Conservation (phyloP, 2,797 vertebrate species). For the Mareca strepera region DNA sequence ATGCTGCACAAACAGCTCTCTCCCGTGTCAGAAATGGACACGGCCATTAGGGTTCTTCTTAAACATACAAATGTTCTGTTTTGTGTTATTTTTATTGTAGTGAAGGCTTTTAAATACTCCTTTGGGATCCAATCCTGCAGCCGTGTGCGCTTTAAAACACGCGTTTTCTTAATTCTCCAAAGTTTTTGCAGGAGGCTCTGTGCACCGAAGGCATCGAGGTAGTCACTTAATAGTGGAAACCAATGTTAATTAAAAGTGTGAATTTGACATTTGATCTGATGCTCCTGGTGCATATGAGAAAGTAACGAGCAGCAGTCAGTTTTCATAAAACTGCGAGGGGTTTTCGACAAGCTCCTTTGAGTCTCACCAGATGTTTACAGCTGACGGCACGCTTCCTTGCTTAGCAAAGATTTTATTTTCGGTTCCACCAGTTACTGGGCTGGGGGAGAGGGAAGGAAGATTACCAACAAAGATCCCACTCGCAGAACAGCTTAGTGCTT, state of each 20-base stretch:
- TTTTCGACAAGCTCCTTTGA: slow-evolving; percentile 37
- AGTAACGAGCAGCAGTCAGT: slow-evolving; percentile 5
- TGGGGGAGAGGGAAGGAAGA: background rate
- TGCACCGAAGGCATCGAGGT: background rate
- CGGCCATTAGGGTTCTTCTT: slow-evolving; percentile 10
- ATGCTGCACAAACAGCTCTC: slow-evolving; percentile 32
- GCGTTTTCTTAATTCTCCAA: background rate
- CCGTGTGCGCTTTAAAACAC: background rate
- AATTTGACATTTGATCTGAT: slow-evolving; percentile 11
- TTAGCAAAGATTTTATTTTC: background rate
- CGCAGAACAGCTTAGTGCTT: slow-evolving; percentile 19
- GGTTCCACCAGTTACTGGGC: background rate
- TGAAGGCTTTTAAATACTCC: slow-evolving; percentile 46
- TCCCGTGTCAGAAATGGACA: slow-evolving; percentile 40
- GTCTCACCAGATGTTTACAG: slow-evolving; percentile 70
- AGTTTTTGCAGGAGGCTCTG: background rate
- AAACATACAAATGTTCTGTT: slow-evolving; percentile 40
- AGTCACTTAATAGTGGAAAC: slow-evolving; percentile 12
- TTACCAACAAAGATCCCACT: slow-evolving; percentile 42
- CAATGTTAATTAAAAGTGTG: slow-evolving; percentile 6
- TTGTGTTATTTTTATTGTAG: slow-evolving; percentile 68
- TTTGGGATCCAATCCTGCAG: slow-evolving; percentile 42
- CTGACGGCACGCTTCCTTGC: slow-evolving; percentile 3
- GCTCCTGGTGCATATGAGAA: background rate
- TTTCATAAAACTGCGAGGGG: slow-evolving; percentile 21